Base-by-base conservation (phyloP, 1,140 invertebrate species). In the Drosophila teissieri region DNA sequence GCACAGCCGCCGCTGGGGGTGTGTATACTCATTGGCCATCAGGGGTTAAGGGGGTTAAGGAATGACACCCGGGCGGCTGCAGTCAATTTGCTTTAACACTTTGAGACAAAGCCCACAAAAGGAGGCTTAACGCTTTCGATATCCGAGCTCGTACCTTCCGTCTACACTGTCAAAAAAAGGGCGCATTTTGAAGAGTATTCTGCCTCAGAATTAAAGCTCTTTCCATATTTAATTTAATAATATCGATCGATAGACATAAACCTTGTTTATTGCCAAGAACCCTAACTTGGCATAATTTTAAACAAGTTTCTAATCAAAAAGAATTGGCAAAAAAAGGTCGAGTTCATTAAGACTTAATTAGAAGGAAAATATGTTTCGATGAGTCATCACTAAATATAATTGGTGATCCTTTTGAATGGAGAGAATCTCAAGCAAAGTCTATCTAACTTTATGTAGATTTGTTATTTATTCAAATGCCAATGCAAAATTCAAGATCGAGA, bases 11-110 rank as follows among this genome's bases (percentile, higher is more conserved):
- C 31, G n/a, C 24, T 45, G 52, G 55, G 42, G 12, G 65, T 45
- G 24, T 46, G 48, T 53, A 24, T 17, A 31, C n/a, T 12, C 40
- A 6, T 7, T 6, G 42, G 51, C 42, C 19, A 34, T 24, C 17
- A 53, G 62, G 49, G 65, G 49, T 67, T 64, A 37, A 57, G 44
- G 42, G 57, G 72, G 57, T 73, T 62, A 63, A 73, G 36, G 36
- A 44, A 36, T 70, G 54, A 72, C 55, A 46, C 31, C 46, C 37
- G 15, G 24, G 11, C 22, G 49, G 46, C 27, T 54, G 51, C 72
- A 51, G 73, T 54, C 72, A 73, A 73, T 76, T 76, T 76, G 40
- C 73, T 76, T 76, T 75, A 76, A 76, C 73, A 76, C 72, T 42
- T 76, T 40, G 53, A 52, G 46, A 72, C 65, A 72, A 70, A 40